These are phyloP conservation scores for Penaeus indicus DNA, from an alignment of 1,140 invertebrate species.

Conservation along the genomic window DNA sequence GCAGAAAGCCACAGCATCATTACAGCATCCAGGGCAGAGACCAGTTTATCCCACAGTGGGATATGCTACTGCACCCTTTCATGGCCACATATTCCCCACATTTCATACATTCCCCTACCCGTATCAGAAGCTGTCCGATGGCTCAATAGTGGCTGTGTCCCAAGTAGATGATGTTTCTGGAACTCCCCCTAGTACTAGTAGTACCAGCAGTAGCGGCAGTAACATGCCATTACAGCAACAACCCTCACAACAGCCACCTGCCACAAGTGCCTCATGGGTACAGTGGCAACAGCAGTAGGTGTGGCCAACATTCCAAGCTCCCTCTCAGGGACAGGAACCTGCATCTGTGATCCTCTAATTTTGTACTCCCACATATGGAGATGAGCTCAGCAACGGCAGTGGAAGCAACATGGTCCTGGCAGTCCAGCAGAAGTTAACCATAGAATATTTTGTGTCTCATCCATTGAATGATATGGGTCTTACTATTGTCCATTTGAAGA, in stretches of 20 bases:
- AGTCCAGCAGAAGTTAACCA: not conserved
- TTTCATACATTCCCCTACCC: slow-evolving; percentile 58
- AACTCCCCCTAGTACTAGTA: slow-evolving; percentile 40
- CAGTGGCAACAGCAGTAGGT: slow-evolving; percentile 62
- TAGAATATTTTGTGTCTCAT: not conserved
- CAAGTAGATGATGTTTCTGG: slow-evolving; percentile 40
- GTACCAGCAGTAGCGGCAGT: slow-evolving; percentile 41
- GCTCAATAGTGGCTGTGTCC: slow-evolving; percentile 36
- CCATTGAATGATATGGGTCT: too few relatives aligned
- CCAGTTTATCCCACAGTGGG: slow-evolving; percentile 43
- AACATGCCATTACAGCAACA: slow-evolving; percentile 27
- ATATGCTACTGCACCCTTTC: slow-evolving; percentile 40
- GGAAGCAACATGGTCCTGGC: slow-evolving; percentile 35
- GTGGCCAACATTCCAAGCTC: slow-evolving; percentile 62
- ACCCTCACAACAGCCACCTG: slow-evolving; percentile 5
- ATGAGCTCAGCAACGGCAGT: slow-evolving; percentile 52
- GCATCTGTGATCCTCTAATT: slow-evolving; percentile 60
- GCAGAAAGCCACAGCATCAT: slow-evolving; percentile 32
- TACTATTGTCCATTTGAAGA: too few relatives aligned
- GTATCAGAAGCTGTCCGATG: slow-evolving; percentile 56
- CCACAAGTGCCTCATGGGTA: slow-evolving; percentile 56
- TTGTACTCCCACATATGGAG: slow-evolving; percentile 49
- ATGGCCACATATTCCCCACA: slow-evolving; percentile 40
- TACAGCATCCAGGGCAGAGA: slow-evolving; percentile 43
- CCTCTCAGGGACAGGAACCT: slow-evolving; percentile 50